Conservation (phyloP, 2,113 vertebrate genomes). For the Rhinichthys klamathensis region DNA sequence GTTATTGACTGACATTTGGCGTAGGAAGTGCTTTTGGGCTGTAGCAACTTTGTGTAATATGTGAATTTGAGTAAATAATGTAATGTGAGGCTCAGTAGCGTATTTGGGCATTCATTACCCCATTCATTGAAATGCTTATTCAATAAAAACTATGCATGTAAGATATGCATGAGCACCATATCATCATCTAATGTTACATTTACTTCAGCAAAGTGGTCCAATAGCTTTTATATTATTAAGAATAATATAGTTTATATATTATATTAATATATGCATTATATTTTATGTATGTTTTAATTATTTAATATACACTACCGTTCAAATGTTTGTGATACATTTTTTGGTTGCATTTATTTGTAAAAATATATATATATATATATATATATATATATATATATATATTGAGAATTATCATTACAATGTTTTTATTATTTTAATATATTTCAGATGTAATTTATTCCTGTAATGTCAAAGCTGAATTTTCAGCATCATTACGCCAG, state of each 20-base stretch:
- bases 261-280: not conserved
- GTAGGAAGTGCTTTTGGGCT: not conserved
- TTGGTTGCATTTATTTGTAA: too few relatives aligned
- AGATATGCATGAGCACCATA: not conserved
- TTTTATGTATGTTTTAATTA: not conserved
- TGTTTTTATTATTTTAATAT: not conserved
- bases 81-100: not conserved
- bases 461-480: too few relatives aligned
- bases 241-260: not conserved
- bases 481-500: too few relatives aligned
- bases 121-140: not conserved
- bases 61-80: not conserved
- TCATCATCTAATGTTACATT: not conserved
- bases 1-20: slow-evolving; percentile 2
- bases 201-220: not conserved
- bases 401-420: not conserved
- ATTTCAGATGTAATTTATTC: too few relatives aligned
- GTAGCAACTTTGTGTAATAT: not conserved
- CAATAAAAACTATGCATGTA: not conserved
- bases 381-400: too few relatives aligned
- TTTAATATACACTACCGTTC: not conserved
- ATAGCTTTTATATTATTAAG: not conserved
- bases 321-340: too few relatives aligned
- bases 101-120: not conserved
- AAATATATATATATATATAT: too few relatives aligned